Evolutionary conservation across 2,888 invertebrate species (phyloP).

Genomic region (Dorcus parallelipipedus): DNA sequence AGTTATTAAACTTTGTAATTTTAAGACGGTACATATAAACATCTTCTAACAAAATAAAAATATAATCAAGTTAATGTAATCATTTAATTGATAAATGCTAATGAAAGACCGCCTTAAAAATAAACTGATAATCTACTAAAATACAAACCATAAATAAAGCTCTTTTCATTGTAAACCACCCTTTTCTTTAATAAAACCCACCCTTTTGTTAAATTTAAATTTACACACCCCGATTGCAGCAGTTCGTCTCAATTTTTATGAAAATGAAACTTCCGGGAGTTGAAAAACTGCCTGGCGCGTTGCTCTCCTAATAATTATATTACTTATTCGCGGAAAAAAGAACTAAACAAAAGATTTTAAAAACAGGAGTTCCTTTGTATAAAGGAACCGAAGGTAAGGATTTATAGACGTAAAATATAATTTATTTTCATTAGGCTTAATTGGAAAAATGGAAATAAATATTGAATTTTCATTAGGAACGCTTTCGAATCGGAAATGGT

Average conservation of each 20-base stretch:
- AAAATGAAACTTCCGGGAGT: slow-evolving; percentile 7
- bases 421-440: slow-evolving; percentile 45
- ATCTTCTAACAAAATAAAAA: neutral
- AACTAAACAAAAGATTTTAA: slow-evolving; percentile 29
- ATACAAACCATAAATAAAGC: neutral
- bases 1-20: too few relatives aligned
- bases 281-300: slow-evolving; percentile 17
- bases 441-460: slow-evolving; percentile 35
- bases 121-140: neutral
- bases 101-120: too few relatives aligned
- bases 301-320: slow-evolving; percentile 27
- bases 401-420: slow-evolving; percentile 27
- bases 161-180: neutral
- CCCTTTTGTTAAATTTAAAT: slow-evolving; percentile 30
- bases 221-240: slow-evolving; percentile 22
- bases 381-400: slow-evolving; percentile 16
- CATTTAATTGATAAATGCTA: neutral
- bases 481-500: slow-evolving; percentile 23
- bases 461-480: slow-evolving; percentile 33
- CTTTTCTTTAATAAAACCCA: slow-evolving; percentile 25
- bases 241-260: slow-evolving; percentile 7
- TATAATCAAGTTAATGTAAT: neutral
- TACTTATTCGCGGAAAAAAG: slow-evolving; percentile 23
- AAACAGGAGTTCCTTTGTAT: slow-evolving; percentile 15
- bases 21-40: too few relatives aligned